phyloP scores from a whole-genome alignment of 2,113 vertebrate species.

The Antechinus flavipes region DNA sequence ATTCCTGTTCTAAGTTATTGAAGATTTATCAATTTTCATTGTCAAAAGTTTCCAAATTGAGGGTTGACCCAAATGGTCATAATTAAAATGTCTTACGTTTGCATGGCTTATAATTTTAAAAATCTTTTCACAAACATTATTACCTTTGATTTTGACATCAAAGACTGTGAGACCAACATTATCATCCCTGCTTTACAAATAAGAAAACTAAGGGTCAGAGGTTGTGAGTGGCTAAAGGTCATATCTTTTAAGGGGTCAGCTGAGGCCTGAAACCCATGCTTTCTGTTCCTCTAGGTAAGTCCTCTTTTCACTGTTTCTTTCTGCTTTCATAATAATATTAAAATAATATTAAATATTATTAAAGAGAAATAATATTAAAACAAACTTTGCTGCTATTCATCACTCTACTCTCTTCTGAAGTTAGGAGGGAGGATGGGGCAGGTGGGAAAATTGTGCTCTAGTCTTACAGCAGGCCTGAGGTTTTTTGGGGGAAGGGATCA shows the following conservation, averaged over 20 bases:
- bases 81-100: neutral
- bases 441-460: neutral
- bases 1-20: neutral
- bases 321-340: neutral
- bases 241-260: neutral
- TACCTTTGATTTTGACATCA: neutral
- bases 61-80: neutral
- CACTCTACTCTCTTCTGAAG: neutral
- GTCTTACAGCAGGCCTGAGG: neutral
- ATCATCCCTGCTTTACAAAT: neutral
- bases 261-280: neutral
- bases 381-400: neutral
- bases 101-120: neutral
- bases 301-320: neutral
- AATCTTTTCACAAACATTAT: neutral
- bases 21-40: neutral
- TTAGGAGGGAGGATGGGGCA: neutral
- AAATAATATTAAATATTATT: no score
- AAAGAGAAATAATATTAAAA: neutral
- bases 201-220: neutral
- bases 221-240: neutral
- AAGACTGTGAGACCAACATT: neutral
- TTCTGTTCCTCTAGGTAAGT: neutral
- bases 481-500: neutral
- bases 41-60: neutral